Evolutionary conservation across 2,888 invertebrate genomes (phyloP).

Genomic region (Chirona hameri): DNA sequence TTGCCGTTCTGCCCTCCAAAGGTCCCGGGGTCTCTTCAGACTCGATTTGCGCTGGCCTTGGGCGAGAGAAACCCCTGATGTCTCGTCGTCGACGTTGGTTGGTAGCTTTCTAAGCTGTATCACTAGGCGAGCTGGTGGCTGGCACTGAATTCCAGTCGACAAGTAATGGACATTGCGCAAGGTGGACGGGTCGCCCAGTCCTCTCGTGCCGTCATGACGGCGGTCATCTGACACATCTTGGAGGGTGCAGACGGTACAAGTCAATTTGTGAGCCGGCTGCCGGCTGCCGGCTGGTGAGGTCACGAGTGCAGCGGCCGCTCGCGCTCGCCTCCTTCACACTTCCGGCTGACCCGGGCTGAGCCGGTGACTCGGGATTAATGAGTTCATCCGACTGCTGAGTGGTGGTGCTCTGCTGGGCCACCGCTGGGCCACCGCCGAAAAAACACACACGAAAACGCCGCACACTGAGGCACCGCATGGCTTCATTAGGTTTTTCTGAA

Average conservation of each 20-base stretch:
- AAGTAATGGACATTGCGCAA: neutral
- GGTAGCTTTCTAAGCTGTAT: neutral
- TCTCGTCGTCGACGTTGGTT: neutral
- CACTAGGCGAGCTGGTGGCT: neutral
- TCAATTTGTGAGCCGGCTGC: neutral
- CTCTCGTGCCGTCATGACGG: neutral
- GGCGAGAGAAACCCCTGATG: neutral
- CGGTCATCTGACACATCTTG: neutral
- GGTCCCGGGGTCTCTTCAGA: neutral
- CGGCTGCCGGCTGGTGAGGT: neutral
- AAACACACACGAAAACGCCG: neutral
- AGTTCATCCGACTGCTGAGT: neutral
- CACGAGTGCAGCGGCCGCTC: neutral
- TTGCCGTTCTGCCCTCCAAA: neutral
- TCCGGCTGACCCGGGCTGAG: neutral
- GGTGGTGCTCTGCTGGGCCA: neutral
- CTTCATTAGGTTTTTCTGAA: slow-evolving; percentile 9
- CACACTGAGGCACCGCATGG: neutral
- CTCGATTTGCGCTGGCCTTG: neutral
- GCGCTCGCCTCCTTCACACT: neutral
- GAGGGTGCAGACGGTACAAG: neutral
- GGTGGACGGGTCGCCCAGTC: neutral
- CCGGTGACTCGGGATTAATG: neutral
- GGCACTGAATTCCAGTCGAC: neutral
- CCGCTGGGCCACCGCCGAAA: neutral